Evolutionary conservation across 2,888 invertebrate genomes (phyloP).

Genomic region (Cheiracanthium punctorium): DNA sequence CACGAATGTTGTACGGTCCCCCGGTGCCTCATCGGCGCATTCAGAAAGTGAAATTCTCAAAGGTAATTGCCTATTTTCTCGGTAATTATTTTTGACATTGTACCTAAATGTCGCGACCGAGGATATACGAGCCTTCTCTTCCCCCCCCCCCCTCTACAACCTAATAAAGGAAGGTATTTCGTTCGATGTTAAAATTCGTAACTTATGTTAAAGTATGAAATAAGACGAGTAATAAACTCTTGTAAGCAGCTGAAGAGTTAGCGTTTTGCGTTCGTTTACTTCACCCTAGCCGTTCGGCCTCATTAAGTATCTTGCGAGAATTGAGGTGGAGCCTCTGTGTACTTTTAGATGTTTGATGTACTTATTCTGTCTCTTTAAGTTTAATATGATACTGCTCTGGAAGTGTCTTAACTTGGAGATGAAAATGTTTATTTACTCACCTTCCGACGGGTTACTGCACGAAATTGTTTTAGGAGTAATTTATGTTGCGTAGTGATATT

Average conservation of each 20-base stretch:
- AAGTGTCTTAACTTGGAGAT: neutral
- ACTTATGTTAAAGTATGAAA: slow-evolving; percentile 13
- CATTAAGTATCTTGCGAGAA: neutral
- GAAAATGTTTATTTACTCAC: neutral
- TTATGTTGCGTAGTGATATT: neutral
- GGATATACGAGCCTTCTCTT: neutral
- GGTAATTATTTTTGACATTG: slow-evolving; percentile 13
- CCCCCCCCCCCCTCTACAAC: neutral
- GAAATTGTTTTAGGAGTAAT: neutral
- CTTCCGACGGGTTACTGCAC: neutral
- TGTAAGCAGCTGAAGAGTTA: neutral
- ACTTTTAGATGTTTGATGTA: neutral
- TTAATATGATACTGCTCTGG: neutral
- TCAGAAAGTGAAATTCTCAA: neutral
- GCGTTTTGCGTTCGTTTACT: neutral
- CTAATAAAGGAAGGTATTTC: neutral
- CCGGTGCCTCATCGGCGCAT: neutral
- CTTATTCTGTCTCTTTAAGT: neutral
- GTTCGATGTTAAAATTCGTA: neutral
- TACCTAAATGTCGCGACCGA: neutral
- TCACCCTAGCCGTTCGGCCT: neutral
- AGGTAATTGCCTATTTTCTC: slow-evolving; percentile 6
- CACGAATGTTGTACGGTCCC: neutral
- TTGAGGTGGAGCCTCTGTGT: neutral
- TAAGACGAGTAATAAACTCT: neutral